phyloP scores from a whole-genome alignment of 2,113 vertebrate genomes.

The Scortum barcoo region DNA sequence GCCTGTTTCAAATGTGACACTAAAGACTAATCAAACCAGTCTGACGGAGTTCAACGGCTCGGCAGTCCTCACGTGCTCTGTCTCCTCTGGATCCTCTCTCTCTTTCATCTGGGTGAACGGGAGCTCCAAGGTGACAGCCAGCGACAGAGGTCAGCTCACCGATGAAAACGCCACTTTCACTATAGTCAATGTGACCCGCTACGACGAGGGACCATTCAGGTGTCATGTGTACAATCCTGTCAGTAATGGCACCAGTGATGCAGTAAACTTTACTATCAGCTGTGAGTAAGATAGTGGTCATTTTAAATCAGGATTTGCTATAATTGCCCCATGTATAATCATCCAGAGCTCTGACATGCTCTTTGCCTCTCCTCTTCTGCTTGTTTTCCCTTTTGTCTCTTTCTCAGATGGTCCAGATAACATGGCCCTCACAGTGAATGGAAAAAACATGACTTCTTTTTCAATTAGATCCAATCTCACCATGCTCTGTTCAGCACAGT shows the following conservation, averaged over 20 bases:
- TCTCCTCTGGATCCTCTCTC: constrained; percentile 61
- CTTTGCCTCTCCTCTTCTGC: neutral
- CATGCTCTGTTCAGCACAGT: constrained; percentile 66
- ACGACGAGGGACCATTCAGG: constrained; percentile 69
- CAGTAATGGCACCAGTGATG: constrained; percentile 64
- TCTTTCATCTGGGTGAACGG: constrained; percentile 68
- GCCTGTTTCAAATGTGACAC: constrained; percentile 70
- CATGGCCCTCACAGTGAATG: constrained; percentile 60
- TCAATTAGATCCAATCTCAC: constrained; percentile 68
- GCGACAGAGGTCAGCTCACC: constrained; percentile 58
- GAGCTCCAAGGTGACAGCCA: constrained; percentile 62
- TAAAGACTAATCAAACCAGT: constrained; percentile 40
- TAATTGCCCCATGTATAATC: neutral
- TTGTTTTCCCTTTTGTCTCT: neutral
- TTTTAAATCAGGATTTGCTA: neutral
- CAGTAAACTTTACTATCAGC: constrained; percentile 61
- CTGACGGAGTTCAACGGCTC: constrained; percentile 67
- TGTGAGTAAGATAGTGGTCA: constrained; percentile 63
- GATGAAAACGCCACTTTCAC: constrained; percentile 63
- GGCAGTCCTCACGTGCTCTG: constrained; percentile 40
- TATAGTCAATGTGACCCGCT: constrained; percentile 65
- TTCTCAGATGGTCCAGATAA: constrained; percentile 75
- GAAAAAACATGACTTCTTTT: constrained; percentile 44
- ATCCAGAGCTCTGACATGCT: neutral
- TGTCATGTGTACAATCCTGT: constrained; percentile 65